Base-by-base conservation (phyloP, 2,888 invertebrate genomes). In the Tolmerus cingulatus region DNA sequence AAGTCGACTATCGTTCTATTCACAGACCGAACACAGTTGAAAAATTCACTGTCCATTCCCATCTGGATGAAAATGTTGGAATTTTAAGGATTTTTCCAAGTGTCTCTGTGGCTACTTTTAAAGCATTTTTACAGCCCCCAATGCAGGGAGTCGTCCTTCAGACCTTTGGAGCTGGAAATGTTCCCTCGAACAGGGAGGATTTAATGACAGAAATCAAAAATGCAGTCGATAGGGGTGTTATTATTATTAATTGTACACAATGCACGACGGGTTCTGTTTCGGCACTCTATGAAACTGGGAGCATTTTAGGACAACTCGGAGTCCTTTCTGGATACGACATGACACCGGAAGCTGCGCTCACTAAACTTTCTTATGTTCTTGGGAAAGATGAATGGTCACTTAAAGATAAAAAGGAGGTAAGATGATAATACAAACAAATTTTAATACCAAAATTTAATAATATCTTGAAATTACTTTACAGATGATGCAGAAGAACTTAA, bases 81-180 rank as follows among this genome's bases (percentile, higher is more conserved):
- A 92, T 98, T 30, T 91, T 99, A 74, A 94, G 97, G 16, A 94
- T 99, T 90, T 99, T 98, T 91, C 99, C 99, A 0, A 97, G 98
- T 89, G 98, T 99, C 90, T 97, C 97, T 12, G 93, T 94, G 0
- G 95, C 96, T 66, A 96, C 97, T 30, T 94, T 97, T 1, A 94
- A 92, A 89, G 95, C 96, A 0, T 96, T 96, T 90, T 92, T 96
- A 55, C 94, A 96, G 89, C 95, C 97, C 1, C 96, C 98, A 16
- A 96, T 96, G 88, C 93, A 94, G 90, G 95, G 99, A 16, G 95
- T 98, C 0, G 96, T 99, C 0, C 92, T 99, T 66, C 97, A 98
- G 92, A 97, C 97, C 0, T 99, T 98, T 90, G 99, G 99, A 0
- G 95, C 97, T 0, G 99, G 99, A 0, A 99, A 99, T 91, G 95